Percentiles rank a stretch among this genome's conserved stretches.
phyloP scores from a whole-genome alignment of 1,140 invertebrate species.

The Penaeus japonicus region DNA sequence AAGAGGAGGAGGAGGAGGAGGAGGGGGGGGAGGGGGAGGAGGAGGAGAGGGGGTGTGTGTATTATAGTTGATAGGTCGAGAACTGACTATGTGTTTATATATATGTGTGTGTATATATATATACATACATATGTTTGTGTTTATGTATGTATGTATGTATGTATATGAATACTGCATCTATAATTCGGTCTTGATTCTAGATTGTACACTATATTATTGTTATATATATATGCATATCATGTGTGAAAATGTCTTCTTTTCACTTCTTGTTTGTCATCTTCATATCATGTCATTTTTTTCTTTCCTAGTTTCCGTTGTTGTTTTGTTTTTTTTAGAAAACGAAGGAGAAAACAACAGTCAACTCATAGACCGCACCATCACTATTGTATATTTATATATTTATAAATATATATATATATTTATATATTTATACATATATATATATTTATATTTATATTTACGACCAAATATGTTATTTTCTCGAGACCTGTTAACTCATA shows the following conservation, averaged over 20 bases:
- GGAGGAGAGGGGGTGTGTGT: background rate
- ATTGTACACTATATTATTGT: too few species aligned
- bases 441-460: background rate
- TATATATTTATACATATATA: background rate
- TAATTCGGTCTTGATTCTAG: too few species aligned
- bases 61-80: background rate
- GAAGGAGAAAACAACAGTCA: background rate
- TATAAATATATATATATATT: background rate
- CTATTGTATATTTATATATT: background rate
- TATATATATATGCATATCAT: background rate
- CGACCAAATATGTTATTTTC: background rate
- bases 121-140: slow-evolving; percentile 23
- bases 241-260: background rate
- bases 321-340: too few species aligned
- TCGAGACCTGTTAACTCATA: too few species aligned
- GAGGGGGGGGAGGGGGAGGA: too few species aligned
- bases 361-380: background rate
- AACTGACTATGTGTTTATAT: background rate
- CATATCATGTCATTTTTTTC: too few species aligned
- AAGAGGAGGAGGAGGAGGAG: too few species aligned
- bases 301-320: too few species aligned
- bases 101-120: slow-evolving; percentile 35
- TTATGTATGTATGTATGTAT: slow-evolving; percentile 14
- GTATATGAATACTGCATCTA: background rate
- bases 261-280: too few species aligned